Conservation (phyloP, 2,113 vertebrate genomes). For the Capreolus pygargus region DNA sequence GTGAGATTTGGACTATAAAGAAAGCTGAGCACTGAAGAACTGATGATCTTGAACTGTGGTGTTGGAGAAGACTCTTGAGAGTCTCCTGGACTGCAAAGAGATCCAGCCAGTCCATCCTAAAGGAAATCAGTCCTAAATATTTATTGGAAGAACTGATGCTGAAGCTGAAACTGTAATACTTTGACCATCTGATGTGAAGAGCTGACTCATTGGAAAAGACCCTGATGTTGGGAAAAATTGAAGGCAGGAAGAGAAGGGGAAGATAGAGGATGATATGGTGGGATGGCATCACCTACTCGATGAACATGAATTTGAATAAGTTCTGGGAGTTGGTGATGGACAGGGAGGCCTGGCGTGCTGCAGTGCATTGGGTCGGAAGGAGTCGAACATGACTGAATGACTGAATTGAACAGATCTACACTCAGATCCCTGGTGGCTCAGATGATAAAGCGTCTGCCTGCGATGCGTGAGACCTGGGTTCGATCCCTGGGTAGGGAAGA, state of each 20-base stretch:
- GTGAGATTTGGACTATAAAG: not conserved
- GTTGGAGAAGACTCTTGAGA: not conserved
- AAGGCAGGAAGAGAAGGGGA: not conserved
- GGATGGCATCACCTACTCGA: not conserved
- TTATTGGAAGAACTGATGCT: not conserved
- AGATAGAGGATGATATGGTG: not conserved
- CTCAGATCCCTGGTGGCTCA: not conserved
- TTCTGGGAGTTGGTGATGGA: rapidly evolving
- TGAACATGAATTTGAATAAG: not conserved
- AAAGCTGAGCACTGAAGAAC: rapidly evolving
- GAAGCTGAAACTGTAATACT: not conserved
- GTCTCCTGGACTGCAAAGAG: not conserved
- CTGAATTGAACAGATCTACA: not conserved
- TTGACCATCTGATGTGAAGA: rapidly evolving
- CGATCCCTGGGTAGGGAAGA: too few species aligned
- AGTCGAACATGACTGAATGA: rapidly evolving
- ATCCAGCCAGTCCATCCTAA: not conserved
- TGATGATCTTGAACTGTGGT: not conserved
- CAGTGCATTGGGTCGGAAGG: not conserved
- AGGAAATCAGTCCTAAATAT: not conserved
- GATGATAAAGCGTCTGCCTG: too few species aligned
- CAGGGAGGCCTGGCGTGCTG: not conserved
- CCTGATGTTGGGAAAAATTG: not conserved
- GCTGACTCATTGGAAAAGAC: not conserved
- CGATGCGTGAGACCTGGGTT: too few species aligned